Percentiles rank a stretch among this genome's conserved stretches.
phyloP scores from a whole-genome alignment of 2,888 invertebrate genomes.

The Cyclophora punctaria region DNA sequence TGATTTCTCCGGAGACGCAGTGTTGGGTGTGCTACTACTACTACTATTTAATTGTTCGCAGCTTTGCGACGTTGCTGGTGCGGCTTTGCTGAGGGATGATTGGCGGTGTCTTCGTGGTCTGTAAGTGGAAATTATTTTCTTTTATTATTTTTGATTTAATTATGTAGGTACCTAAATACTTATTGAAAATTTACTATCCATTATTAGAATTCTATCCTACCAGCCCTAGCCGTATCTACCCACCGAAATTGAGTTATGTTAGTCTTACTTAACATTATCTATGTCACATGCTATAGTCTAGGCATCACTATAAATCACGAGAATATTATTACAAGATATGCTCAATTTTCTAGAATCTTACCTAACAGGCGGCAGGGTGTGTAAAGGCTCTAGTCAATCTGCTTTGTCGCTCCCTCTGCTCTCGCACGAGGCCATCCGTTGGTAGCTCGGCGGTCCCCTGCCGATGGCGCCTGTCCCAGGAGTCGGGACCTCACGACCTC shows the following conservation, averaged over 20 bases:
- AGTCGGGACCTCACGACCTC: constrained; percentile 76
- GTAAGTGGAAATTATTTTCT: constrained; percentile 24
- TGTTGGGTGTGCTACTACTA: constrained; percentile 57
- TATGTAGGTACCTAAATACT: background rate
- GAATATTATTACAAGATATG: background rate
- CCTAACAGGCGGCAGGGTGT: constrained; percentile 71
- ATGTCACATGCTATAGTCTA: too few species aligned
- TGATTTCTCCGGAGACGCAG: constrained; percentile 59
- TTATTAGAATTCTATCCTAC: too few species aligned
- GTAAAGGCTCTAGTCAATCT: constrained; percentile 88
- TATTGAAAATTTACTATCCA: too few species aligned
- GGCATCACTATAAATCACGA: background rate
- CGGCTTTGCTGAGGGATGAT: constrained; percentile 58
- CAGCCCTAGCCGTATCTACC: too few species aligned
- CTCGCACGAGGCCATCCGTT: constrained; percentile 91
- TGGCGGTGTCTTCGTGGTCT: constrained; percentile 67
- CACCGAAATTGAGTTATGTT: too few species aligned
- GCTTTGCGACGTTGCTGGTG: constrained; percentile 55
- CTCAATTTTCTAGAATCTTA: constrained; percentile 16
- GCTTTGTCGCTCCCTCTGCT: constrained; percentile 85
- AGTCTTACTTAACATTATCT: too few species aligned
- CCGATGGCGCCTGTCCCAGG: constrained; percentile 81
- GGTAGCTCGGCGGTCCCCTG: constrained; percentile 83
- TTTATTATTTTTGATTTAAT: constrained; percentile 1
- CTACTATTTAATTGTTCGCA: constrained; percentile 61